These are phyloP conservation scores for Vannuccia rotundouncinata DNA, from an alignment of 2,888 invertebrate species.

Conservation along the genomic window DNA sequence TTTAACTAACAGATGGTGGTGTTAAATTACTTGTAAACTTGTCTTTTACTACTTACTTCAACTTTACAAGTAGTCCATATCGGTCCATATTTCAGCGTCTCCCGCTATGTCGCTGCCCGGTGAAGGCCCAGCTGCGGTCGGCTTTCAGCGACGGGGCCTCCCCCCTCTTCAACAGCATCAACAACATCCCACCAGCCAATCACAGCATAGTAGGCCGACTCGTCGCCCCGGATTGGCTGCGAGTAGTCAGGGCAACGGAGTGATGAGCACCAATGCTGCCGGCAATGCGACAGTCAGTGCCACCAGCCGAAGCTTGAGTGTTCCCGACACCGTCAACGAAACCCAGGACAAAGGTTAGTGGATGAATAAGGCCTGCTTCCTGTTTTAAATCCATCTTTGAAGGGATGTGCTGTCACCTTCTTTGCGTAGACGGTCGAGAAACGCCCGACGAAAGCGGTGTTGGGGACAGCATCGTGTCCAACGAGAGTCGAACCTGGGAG, in stretches of 20 bases:
- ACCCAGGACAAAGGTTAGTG: not conserved
- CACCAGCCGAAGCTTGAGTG: not conserved
- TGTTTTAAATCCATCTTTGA: not conserved
- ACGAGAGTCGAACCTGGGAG: constrained; percentile 18
- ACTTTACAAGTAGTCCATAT: not conserved
- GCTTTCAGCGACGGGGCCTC: not conserved
- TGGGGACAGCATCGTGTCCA: constrained; percentile 34
- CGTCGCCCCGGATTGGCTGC: not conserved
- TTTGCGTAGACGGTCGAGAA: not conserved
- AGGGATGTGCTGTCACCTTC: not conserved
- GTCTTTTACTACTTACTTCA: not conserved
- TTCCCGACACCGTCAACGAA: not conserved
- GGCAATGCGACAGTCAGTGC: too few species aligned
- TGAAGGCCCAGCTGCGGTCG: not conserved
- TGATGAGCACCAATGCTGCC: not conserved
- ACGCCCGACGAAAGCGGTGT: constrained; percentile 37
- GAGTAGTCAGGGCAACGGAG: not conserved
- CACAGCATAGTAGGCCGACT: not conserved
- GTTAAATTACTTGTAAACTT: not conserved
- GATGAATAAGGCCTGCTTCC: not conserved
- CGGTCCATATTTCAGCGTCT: not conserved
- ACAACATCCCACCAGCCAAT: not conserved
- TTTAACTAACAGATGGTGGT: too few species aligned
- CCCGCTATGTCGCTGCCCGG: constrained; percentile 1
- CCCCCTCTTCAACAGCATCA: not conserved